phyloP scores from a whole-genome alignment of 2,888 invertebrate species.

The Meghimatium bilineatum region DNA sequence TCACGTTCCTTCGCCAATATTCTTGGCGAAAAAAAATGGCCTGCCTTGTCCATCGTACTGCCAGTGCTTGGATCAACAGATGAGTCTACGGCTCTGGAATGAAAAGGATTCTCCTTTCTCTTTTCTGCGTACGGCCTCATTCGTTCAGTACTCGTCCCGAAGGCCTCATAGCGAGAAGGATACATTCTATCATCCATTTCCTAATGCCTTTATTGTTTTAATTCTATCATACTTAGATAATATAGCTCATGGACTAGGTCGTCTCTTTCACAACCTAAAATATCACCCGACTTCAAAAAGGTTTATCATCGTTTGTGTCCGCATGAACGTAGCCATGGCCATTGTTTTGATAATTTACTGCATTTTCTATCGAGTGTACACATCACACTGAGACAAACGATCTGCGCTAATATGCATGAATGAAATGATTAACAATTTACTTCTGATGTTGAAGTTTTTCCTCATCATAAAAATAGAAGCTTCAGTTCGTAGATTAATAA shows the following conservation, averaged over 20 bases:
- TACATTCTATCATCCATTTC: conserved; percentile 2
- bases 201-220: neutral
- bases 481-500: neutral
- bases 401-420: neutral
- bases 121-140: neutral
- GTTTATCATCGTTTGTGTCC: neutral
- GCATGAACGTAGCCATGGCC: neutral
- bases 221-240: neutral
- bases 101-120: neutral
- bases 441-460: neutral
- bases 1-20: neutral
- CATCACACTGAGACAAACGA: neutral
- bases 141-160: neutral
- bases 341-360: neutral
- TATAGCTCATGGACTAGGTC: neutral
- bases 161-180: neutral
- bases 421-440: neutral
- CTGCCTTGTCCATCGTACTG: neutral
- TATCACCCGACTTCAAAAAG: conserved; percentile 11
- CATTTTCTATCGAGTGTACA: neutral
- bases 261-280: neutral
- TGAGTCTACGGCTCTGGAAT: neutral
- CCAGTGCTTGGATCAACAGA: neutral
- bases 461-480: neutral
- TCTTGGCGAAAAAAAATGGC: neutral